These are phyloP conservation scores for Zaprionus tsacasi DNA, from an alignment of 1,140 invertebrate genomes.

Conservation along the genomic window DNA sequence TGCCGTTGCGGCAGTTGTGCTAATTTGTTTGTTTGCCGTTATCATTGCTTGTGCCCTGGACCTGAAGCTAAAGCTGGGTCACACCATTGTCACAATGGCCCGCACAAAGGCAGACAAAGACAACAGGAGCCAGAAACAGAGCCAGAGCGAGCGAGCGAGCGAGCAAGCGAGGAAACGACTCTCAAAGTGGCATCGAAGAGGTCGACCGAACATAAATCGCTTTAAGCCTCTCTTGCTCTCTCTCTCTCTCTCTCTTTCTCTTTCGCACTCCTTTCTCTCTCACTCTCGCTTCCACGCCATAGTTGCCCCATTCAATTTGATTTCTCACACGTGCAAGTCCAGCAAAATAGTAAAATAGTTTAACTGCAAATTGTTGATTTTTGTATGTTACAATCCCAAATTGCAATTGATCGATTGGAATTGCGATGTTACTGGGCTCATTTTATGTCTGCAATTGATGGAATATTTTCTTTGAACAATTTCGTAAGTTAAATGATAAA, in stretches of 20 bases:
- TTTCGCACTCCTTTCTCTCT: background rate
- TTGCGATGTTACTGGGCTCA: background rate
- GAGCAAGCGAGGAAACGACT: conserved; percentile 12
- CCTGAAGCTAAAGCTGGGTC: conserved; percentile 59
- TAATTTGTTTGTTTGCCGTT: conserved; percentile 82
- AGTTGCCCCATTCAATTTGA: conserved; percentile 12
- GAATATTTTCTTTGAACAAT: background rate
- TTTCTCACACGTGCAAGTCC: background rate
- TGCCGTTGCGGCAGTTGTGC: conserved; percentile 81
- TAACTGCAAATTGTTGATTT: conserved; percentile 12
- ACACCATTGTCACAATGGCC: conserved; percentile 69
- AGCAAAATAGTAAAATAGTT: conserved; percentile 5
- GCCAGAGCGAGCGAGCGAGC: conserved; percentile 8
- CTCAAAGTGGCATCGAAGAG: conserved; percentile 15
- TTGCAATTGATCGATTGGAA: background rate
- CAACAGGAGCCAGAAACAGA: background rate
- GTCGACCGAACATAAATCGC: conserved; percentile 32
- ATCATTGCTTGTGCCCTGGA: conserved; percentile 66
- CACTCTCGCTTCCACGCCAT: background rate
- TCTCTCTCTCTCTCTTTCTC: background rate
- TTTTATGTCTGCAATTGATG: background rate
- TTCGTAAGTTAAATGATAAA: background rate
- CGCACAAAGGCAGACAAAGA: conserved; percentile 29
- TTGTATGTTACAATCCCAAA: background rate
- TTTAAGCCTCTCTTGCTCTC: conserved; percentile 16